phyloP scores from a whole-genome alignment of 1,140 invertebrate genomes.

The Camponotus floridanus region DNA sequence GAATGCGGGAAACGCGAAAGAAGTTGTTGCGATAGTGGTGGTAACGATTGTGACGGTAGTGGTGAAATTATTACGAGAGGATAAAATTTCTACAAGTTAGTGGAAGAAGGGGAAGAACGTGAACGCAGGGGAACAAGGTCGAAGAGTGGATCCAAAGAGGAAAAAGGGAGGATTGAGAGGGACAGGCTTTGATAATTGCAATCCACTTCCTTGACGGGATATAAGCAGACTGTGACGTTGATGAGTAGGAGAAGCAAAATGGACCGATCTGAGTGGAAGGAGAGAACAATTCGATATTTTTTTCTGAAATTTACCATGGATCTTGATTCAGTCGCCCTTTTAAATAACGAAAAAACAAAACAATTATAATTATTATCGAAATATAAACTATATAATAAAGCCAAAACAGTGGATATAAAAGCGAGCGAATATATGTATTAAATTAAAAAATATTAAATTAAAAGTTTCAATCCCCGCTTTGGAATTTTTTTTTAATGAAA shows the following conservation, averaged over 20 bases:
- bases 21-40: slow-evolving; percentile 10
- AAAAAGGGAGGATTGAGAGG: slow-evolving; percentile 41
- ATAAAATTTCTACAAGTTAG: slow-evolving; percentile 81
- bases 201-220: slow-evolving; percentile 76
- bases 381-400: too few relatives aligned
- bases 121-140: slow-evolving; percentile 29
- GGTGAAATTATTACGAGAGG: slow-evolving; percentile 80
- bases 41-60: slow-evolving; percentile 46
- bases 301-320: slow-evolving; percentile 72
- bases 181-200: slow-evolving; percentile 80
- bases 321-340: slow-evolving; percentile 16
- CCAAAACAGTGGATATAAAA: not conserved
- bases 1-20: not conserved
- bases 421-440: too few relatives aligned
- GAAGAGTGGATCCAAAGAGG: slow-evolving; percentile 16
- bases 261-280: slow-evolving; percentile 53
- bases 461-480: too few relatives aligned
- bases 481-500: too few relatives aligned
- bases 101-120: slow-evolving; percentile 58
- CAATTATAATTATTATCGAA: slow-evolving; percentile 58
- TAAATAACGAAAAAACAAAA: slow-evolving; percentile 66
- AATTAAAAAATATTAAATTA: too few relatives aligned
- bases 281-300: slow-evolving; percentile 71
- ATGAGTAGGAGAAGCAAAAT: slow-evolving; percentile 63
- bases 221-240: slow-evolving; percentile 67